Evolutionary conservation across 2,888 invertebrate species (phyloP).

Genomic region (Sthenelais limicola): DNA sequence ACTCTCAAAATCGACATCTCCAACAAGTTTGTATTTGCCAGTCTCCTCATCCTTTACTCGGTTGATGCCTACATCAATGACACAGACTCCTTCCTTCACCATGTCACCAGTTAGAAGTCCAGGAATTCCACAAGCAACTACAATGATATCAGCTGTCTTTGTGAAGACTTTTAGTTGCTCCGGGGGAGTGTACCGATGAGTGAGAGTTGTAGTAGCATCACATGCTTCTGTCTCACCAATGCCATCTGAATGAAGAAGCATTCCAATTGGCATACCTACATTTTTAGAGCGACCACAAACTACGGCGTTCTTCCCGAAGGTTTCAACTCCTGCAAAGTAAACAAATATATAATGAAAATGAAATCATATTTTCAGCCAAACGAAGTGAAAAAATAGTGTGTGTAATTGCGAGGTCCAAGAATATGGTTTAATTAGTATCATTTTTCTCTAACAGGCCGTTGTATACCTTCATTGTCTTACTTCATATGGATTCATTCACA

Average conservation of each 20-base stretch:
- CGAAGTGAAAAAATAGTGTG: no score
- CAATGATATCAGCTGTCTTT: constrained; percentile 83
- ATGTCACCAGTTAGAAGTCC: constrained; percentile 72
- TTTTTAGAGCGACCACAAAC: constrained; percentile 93
- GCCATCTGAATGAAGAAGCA: constrained; percentile 77
- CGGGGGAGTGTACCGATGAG: constrained; percentile 88
- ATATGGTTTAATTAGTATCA: no score
- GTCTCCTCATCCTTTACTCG: constrained; percentile 76
- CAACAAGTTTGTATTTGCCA: constrained; percentile 82
- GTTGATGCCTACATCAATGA: constrained; percentile 89
- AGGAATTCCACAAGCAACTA: constrained; percentile 81
- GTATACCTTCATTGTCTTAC: no score
- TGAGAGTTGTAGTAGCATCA: constrained; percentile 91
- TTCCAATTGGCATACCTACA: constrained; percentile 90
- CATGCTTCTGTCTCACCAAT: constrained; percentile 76
- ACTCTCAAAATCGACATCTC: constrained; percentile 90
- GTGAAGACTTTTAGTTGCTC: constrained; percentile 82
- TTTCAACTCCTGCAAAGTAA: constrained; percentile 79
- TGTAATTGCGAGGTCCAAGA: no score
- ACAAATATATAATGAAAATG: no score
- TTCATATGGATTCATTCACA: no score
- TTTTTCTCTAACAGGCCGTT: no score
- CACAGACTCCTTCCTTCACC: constrained; percentile 87
- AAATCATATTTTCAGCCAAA: no score
- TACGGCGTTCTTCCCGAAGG: constrained; percentile 89